phyloP scores from a whole-genome alignment of 2,888 invertebrate species.

The Pinctada fucata region DNA sequence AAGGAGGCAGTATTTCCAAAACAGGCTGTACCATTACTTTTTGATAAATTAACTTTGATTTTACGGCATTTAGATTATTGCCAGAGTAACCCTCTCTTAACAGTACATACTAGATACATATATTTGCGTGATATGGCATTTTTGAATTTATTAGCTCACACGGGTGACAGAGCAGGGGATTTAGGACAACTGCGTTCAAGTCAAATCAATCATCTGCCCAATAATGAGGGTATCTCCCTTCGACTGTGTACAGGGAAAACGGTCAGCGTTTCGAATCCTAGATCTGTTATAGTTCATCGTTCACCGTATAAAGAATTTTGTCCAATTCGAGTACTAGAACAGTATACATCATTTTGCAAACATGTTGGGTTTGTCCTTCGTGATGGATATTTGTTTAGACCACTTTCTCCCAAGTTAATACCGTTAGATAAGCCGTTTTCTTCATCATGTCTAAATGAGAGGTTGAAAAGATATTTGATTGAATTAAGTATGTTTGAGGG shows the following conservation, averaged over 20 bases:
- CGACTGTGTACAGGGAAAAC: slow-evolving; percentile 14
- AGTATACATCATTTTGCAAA: slow-evolving; percentile 12
- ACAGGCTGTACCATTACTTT: slow-evolving; percentile 4
- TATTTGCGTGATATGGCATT: slow-evolving; percentile 7
- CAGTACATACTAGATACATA: slow-evolving; percentile 1
- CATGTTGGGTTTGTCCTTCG: neutral
- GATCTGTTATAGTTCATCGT: slow-evolving; percentile 12
- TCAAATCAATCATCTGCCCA: slow-evolving; percentile 8
- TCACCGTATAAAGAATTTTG: slow-evolving; percentile 2
- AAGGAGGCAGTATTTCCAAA: neutral
- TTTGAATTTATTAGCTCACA: slow-evolving; percentile 16
- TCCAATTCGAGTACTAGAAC: neutral
- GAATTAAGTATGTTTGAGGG: slow-evolving; percentile 12
- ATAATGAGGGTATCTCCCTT: slow-evolving; percentile 6
- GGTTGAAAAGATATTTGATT: slow-evolving; percentile 7
- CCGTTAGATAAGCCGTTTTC: slow-evolving; percentile 6
- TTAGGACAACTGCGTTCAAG: slow-evolving; percentile 7
- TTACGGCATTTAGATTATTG: slow-evolving; percentile 11
- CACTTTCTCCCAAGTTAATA: neutral
- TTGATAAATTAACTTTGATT: slow-evolving; percentile 6
- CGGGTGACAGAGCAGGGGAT: slow-evolving; percentile 19
- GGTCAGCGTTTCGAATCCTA: slow-evolving; percentile 13
- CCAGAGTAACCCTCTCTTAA: slow-evolving; percentile 4
- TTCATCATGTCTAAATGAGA: slow-evolving; percentile 9
- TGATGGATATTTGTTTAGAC: slow-evolving; percentile 15